phyloP scores from a whole-genome alignment of 2,797 vertebrate genomes.

The Gambelia wislizenii region DNA sequence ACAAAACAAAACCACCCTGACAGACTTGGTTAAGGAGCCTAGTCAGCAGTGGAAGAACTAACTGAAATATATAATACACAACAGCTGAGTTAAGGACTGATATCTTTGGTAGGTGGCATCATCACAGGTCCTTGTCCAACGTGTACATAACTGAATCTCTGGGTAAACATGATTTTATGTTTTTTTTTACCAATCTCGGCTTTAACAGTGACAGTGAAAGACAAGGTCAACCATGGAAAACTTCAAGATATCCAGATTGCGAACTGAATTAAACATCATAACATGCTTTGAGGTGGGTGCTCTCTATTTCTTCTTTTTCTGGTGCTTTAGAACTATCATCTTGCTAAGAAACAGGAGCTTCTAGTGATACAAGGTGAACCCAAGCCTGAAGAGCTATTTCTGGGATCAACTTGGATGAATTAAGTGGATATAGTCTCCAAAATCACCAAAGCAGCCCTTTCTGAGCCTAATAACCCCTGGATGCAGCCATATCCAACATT shows the following conservation, averaged over 20 bases:
- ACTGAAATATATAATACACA: not conserved
- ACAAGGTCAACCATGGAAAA: not conserved
- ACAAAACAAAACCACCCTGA: no score
- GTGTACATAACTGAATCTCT: not conserved
- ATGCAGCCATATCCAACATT: not conserved
- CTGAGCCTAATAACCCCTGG: not conserved
- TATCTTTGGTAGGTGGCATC: not conserved
- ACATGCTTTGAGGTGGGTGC: not conserved
- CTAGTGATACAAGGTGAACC: not conserved
- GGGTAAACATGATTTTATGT: not conserved
- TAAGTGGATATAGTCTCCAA: not conserved
- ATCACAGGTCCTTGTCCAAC: not conserved
- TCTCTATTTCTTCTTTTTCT: not conserved
- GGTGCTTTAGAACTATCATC: not conserved
- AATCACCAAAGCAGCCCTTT: not conserved
- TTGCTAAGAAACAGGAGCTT: not conserved
- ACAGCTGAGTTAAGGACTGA: not conserved
- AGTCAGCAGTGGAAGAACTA: not conserved
- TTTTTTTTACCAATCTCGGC: not conserved
- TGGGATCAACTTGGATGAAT: not conserved
- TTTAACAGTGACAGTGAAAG: not conserved
- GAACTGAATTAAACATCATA: not conserved
- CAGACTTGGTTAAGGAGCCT: not conserved
- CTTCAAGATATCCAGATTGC: not conserved
- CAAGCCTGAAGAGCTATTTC: not conserved